Percentiles rank a stretch among this genome's conserved stretches.
Conservation (phyloP, 2,113 vertebrate genomes). For the Crotophaga sulcirostris region DNA sequence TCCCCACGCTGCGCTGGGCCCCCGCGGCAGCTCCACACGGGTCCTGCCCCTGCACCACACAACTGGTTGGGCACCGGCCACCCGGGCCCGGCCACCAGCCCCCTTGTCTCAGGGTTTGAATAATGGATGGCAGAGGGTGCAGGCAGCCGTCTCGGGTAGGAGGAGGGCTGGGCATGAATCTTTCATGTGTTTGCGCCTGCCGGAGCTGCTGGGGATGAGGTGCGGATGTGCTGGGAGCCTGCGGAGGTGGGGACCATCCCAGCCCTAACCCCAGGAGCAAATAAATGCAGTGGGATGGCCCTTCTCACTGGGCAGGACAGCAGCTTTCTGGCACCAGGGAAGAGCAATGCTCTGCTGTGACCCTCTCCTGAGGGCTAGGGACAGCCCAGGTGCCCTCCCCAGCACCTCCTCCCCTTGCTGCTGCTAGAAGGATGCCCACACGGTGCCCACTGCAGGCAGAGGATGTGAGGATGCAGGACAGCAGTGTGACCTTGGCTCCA, state of each 20-base stretch:
- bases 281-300: neutral
- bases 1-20: neutral
- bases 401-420: neutral
- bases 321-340: neutral
- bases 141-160: neutral
- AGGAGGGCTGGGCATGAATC: conserved; percentile 7
- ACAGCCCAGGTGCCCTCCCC: neutral
- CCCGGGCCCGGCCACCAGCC: neutral
- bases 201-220: neutral
- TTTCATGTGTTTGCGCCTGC: neutral
- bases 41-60: neutral
- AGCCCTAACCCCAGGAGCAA: neutral
- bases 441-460: fast-evolving
- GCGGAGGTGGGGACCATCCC: neutral
- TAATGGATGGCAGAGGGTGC: neutral
- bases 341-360: neutral
- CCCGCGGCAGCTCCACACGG: fast-evolving
- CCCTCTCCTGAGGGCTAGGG: neutral
- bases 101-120: neutral
- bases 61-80: neutral
- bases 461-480: fast-evolving
- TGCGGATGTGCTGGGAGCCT: neutral
- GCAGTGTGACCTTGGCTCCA: neutral
- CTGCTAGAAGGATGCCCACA: neutral
- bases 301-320: fast-evolving